These are phyloP conservation scores for Epistrophe eligans DNA, from an alignment of 2,888 invertebrate genomes.

Conservation along the genomic window DNA sequence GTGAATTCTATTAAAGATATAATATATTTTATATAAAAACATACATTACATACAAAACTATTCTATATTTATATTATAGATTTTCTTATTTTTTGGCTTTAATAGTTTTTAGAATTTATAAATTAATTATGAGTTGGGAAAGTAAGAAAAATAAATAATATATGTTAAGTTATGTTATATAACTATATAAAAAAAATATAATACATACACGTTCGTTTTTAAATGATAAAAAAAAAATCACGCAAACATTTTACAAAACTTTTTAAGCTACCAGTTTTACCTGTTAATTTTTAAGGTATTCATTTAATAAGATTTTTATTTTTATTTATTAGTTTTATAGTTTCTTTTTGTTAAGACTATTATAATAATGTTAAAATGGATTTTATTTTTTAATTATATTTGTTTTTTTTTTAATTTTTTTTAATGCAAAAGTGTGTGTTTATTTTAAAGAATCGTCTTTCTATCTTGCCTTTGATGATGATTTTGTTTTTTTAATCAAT, in stretches of 20 bases:
- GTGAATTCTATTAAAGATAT: conserved; percentile 43
- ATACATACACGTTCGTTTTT: conserved; percentile 28
- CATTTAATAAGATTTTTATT: conserved; percentile 64
- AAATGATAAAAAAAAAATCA: conserved; percentile 21
- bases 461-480: neutral
- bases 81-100: conserved; percentile 70
- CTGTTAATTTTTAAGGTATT: conserved; percentile 79
- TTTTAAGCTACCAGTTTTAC: conserved; percentile 83
- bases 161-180: neutral
- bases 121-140: conserved; percentile 26
- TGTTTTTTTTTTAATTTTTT: conserved; percentile 26
- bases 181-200: neutral
- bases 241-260: conserved; percentile 59
- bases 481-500: neutral
- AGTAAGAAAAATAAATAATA: conserved; percentile 34
- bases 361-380: conserved; percentile 21
- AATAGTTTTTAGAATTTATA: conserved; percentile 65
- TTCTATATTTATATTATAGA: conserved; percentile 22
- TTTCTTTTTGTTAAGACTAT: conserved; percentile 31
- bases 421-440: neutral
- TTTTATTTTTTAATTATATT: conserved; percentile 11
- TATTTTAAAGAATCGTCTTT: neutral
- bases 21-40: conserved; percentile 54
- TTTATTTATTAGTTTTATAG: conserved; percentile 74
- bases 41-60: conserved; percentile 32